phyloP scores from a whole-genome alignment of 2,113 vertebrate genomes.

The Gobius niger region DNA sequence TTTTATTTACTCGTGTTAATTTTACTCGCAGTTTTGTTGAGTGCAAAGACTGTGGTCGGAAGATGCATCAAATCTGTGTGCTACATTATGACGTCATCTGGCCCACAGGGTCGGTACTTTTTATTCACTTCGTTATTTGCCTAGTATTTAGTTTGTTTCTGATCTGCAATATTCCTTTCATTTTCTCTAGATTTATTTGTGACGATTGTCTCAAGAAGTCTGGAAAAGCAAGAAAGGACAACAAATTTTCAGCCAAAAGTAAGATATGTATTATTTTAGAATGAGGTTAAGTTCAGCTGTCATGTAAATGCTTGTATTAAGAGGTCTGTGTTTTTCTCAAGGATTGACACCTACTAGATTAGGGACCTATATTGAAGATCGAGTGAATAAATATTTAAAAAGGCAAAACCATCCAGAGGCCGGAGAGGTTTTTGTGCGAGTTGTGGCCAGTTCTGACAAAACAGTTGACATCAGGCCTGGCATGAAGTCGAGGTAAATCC shows the following conservation, averaged over 20 bases:
- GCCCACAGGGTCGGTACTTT: conserved; percentile 84
- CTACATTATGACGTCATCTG: conserved; percentile 97
- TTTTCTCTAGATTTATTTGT: conserved; percentile 87
- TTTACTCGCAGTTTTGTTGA: conserved; percentile 87
- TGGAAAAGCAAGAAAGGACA: conserved; percentile 91
- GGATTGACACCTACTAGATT: conserved; percentile 90
- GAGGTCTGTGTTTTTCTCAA: conserved; percentile 46
- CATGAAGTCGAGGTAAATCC: conserved; percentile 93
- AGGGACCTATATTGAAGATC: conserved; percentile 93
- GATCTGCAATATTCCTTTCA: not conserved
- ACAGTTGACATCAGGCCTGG: conserved; percentile 96
- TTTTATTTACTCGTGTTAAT: not conserved
- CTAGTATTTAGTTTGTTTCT: not conserved
- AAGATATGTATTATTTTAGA: conserved; percentile 54
- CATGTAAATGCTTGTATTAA: not conserved
- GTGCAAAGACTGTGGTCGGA: conserved; percentile 98
- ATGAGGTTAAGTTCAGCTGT: not conserved
- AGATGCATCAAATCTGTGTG: conserved; percentile 99
- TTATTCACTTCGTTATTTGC: not conserved
- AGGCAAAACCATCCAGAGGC: conserved; percentile 97
- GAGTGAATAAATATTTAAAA: conserved; percentile 97
- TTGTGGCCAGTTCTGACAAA: conserved; percentile 98
- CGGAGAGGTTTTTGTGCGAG: conserved; percentile 96
- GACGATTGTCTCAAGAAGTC: conserved; percentile 98
- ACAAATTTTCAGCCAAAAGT: conserved; percentile 97